Evolutionary conservation across 2,113 vertebrate species (phyloP).

Genomic region (Scopus umbretta): DNA sequence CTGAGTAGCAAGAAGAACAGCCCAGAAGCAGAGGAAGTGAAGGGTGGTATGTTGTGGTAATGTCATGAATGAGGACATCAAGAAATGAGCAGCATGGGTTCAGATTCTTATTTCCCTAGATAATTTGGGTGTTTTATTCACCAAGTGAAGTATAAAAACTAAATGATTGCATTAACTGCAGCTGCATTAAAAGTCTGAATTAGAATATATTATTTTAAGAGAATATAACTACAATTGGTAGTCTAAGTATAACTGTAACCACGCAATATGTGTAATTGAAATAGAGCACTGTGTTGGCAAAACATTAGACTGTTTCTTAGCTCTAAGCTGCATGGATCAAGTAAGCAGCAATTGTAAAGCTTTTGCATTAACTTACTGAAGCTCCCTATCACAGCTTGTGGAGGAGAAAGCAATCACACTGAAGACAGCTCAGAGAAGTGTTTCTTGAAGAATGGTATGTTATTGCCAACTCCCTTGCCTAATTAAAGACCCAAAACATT

Average conservation of each 20-base stretch:
- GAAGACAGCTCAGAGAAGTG: not conserved
- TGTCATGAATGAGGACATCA: not conserved
- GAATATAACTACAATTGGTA: not conserved
- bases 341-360: not conserved
- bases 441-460: not conserved
- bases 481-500: not conserved
- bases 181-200: slow-evolving; percentile 8
- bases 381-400: not conserved
- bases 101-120: not conserved
- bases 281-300: slow-evolving; percentile 31
- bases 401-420: not conserved
- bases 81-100: not conserved
- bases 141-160: not conserved
- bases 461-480: not conserved
- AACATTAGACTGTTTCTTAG: slow-evolving; percentile 11
- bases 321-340: not conserved
- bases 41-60: not conserved
- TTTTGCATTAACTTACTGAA: not conserved
- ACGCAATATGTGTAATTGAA: slow-evolving; percentile 27
- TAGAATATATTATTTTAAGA: slow-evolving; percentile 13
- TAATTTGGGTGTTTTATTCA: not conserved
- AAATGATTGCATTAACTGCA: not conserved
- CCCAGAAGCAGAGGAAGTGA: not conserved
- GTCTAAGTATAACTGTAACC: slow-evolving; percentile 29
- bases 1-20: not conserved